Evolutionary conservation across 92 coral and sea anemone genomes (phyloP), one percentile per base, ranked within the genome.

Genomic region (Paramuricea clavata): DNA sequence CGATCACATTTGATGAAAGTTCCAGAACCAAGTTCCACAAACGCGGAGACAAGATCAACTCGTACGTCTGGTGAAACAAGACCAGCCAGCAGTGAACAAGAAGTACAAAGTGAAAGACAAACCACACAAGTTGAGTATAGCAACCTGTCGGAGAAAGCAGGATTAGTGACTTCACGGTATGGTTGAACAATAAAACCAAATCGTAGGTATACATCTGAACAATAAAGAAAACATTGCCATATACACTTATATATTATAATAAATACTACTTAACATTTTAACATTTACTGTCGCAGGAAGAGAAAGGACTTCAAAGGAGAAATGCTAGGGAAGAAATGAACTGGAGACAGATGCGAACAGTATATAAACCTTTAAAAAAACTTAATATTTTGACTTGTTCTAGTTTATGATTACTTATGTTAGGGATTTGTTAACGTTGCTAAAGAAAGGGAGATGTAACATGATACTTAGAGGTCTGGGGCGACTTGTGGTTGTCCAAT

Each of bases 1-100:
- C 65, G 65, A 57, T 57, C 65, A 57, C 65, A 57, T 23, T 57
- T 57, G 65, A 57, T 57, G 65, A 57, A 57, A 57, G 22, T 57
- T 57, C 65, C 65, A 57, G 26, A 57, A 57, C 17, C 3, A 57
- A 57, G 25, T 57, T 17, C 65, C 7, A 57, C 65, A 0, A 57
- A 2, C 3, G 21, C 65, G 65, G 13, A 57, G 65, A 57, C 65
- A 57, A 16, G 25, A 22, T 57, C 26, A 57, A 57, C 65, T n/a
- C n/a, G n/a, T 16, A 57, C 65, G 65, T 57, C 65, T 2, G 22
- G 65, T 17, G 26, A 57, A 57, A 57, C 65, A 17, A 57, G 26
- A 10, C 65, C 65, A 57, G 17, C 19, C 7, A 6, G 17, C 65
- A 57, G 65, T 16, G 19, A 57, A 57, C 65, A 19, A 57, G 65